phyloP scores from a whole-genome alignment of 2,797 vertebrate species.

The Sandelia bainsii region DNA sequence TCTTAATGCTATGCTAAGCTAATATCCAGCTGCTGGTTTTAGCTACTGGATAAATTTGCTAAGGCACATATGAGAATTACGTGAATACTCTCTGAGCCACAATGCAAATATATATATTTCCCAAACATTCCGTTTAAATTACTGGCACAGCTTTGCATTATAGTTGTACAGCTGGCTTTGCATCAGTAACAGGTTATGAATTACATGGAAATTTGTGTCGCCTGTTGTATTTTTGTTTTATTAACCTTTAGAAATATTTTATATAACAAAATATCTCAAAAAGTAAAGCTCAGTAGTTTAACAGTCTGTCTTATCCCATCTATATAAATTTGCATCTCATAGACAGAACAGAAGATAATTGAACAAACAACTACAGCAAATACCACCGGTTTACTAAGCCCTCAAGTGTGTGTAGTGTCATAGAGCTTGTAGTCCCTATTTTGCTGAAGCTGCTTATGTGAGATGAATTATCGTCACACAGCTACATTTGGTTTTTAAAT shows the following conservation, averaged over 20 bases:
- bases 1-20: no score
- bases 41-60: no score
- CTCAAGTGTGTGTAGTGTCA: slow-evolving; percentile 6
- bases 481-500: slow-evolving; percentile 2
- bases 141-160: no score
- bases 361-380: slow-evolving; percentile 7
- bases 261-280: no score
- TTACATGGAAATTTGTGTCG: neutral
- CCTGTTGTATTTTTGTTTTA: neutral
- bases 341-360: slow-evolving; percentile 1
- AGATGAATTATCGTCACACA: slow-evolving; percentile 18
- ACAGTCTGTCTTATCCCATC: neutral
- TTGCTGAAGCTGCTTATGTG: slow-evolving; percentile 12
- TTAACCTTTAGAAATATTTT: neutral
- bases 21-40: no score
- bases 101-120: no score
- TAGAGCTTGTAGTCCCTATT: slow-evolving; percentile 11
- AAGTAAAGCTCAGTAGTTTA: neutral
- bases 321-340: neutral
- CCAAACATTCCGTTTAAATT: no score
- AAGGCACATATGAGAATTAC: no score
- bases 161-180: no score
- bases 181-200: no score
- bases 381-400: neutral
- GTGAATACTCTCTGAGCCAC: no score